Base-by-base conservation (phyloP, 2,797 vertebrate genomes). In the Melanotaenia parkinsoni region DNA sequence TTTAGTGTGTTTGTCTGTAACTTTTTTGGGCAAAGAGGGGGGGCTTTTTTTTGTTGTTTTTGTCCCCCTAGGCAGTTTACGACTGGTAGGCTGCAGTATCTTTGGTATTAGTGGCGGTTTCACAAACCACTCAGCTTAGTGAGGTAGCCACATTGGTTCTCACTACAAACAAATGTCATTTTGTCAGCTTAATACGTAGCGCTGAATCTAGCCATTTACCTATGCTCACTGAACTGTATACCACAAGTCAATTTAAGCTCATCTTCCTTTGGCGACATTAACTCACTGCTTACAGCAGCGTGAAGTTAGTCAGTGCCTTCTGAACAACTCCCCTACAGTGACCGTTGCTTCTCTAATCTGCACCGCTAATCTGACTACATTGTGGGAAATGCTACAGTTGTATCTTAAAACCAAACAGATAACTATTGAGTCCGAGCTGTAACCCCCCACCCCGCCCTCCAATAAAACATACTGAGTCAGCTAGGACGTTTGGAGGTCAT, bases 71-170 rank as follows among this genome's bases (percentile, higher is more conserved):
- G 92, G 93, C 93, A 94, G 90, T 91, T 96, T 96, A 94, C 95
- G 96, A 96, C 95, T 92, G 95, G 95, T 96, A 96, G 95, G 97
- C 93, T 94, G 94, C 94, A 95, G 93, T 95, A 97, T 99, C 97
- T 99, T 99, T 99, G 97, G 97, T 98, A 98, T 99, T 95, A 95
- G 95, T 95, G 94, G 97, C 96, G 96, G 97, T 98, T 96, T 96
- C 92, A 96, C 93, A 95, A 96, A 96, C 96, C 97, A 96, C 96
- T 97, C 96, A 95, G 94, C 93, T 96, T 95, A 96, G 96, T 99
- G 96, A 99, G 98, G 97, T 98, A 98, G 97, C 96, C 97, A 97
- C 96, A 94, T 94, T 96, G 95, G 95, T 95, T 97, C 96, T 97
- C 96, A 95, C 95, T 96, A 95, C 95, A 98, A 97, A 96, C 92